A percentile compares a stretch with the other conserved stretches of the same genome.
These are phyloP conservation scores for Microchrysa polita DNA, from an alignment of 2,888 invertebrate genomes.

Conservation along the genomic window DNA sequence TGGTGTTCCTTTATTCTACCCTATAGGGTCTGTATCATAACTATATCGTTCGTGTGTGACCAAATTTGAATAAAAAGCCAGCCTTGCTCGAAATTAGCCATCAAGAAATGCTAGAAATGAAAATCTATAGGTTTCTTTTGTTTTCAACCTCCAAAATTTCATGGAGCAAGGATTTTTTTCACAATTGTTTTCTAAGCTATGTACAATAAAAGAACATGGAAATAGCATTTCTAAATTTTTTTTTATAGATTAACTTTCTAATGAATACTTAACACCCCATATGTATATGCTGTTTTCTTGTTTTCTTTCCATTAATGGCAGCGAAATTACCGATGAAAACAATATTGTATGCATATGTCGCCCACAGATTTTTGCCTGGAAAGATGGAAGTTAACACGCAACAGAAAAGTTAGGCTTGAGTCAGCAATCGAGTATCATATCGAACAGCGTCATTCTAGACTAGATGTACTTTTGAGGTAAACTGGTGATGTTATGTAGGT, in stretches of 20 bases:
- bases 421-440: conserved; percentile 5
- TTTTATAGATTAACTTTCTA: too few species aligned
- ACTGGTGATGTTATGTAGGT: conserved; percentile 28
- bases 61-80: too few species aligned
- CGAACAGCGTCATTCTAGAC: conserved; percentile 9
- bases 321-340: not conserved
- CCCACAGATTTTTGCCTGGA: conserved; percentile 3
- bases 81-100: too few species aligned
- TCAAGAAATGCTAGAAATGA: too few species aligned
- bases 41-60: too few species aligned
- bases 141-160: not conserved
- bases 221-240: too few species aligned
- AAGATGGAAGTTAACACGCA: conserved; percentile 25
- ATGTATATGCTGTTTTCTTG: not conserved
- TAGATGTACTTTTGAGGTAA: conserved; percentile 41
- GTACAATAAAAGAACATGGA: not conserved
- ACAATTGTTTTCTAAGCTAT: not conserved
- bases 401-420: conserved; percentile 10
- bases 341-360: not conserved
- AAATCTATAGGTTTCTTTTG: not conserved
- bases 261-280: not conserved
- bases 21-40: too few species aligned
- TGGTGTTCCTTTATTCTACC: too few species aligned
- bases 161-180: not conserved
- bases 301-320: conserved; percentile 17